Base-by-base conservation (phyloP, 2,113 vertebrate genomes). In the Hippoglossus stenolepis region DNA sequence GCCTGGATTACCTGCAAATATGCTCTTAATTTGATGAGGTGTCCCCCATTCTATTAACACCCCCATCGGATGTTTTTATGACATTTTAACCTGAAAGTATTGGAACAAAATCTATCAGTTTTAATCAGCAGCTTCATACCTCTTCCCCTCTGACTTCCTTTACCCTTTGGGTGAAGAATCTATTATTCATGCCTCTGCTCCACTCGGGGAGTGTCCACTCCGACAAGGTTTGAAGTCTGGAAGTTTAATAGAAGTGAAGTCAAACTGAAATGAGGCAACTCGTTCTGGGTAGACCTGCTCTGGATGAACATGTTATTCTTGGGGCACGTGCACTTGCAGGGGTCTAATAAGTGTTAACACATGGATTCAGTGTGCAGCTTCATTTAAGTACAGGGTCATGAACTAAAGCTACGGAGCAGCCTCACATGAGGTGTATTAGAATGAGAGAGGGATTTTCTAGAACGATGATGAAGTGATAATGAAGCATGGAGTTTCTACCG, bases 121-220 rank as follows among this genome's bases (percentile, higher is more conserved):
- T 77, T 73, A 79, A 90, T 83, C 67, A 76, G 76, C 47, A 21
- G 21, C 57, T 62, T 69, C 68, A 59, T 51, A 62, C 75, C 49
- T 72, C 40, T 53, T 11, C 56, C 14, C 21, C 54, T 76, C 70
- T 80, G 79, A 81, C 72, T 81, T 69, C 43, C 47, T 65, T 60
- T 45, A 43, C 70, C 18, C 63, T 88, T 56, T 75, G 71, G 83
- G 65, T 80, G 69, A 74, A 83, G 24, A 78, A 91, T 90, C 65
- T 83, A 88, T 89, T 86, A 88, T 90, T 85, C 76, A 89, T 85
- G 70, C 65, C 65, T 71, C 72, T 70, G 73, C 75, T 82, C 86
- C 77, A 70, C 65, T 85, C 63, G 1, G 40, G 56, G 65, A 79
- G 59, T 63, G 73, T 83, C 77, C 75, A 60, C 67, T 87, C 82